Conservation (phyloP, 2,888 invertebrate species). For the Leucophenga maculata region DNA sequence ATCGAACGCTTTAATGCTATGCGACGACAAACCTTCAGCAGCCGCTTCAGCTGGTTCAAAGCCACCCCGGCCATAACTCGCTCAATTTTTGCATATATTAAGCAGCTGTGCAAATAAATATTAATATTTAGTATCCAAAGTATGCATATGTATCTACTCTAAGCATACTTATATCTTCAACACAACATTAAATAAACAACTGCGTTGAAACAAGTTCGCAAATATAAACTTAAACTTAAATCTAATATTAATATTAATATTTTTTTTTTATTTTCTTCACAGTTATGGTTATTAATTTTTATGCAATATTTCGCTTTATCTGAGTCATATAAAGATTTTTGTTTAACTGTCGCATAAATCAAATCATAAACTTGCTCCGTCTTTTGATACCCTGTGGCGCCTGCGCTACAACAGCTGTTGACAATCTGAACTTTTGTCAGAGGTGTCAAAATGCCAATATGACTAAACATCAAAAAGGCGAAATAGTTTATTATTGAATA, state of each 20-base stretch:
- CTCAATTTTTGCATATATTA: conserved; percentile 17
- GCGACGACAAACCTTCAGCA: conserved; percentile 7
- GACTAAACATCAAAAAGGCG: conserved; percentile 52
- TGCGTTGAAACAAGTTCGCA: too few relatives aligned
- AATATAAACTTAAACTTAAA: too few relatives aligned
- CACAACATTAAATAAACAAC: too few relatives aligned
- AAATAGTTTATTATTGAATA: conserved; percentile 2
- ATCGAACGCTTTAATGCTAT: not conserved
- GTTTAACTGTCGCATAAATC: not conserved
- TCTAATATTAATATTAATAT: too few relatives aligned
- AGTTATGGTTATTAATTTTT: not conserved
- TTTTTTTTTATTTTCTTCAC: too few relatives aligned
- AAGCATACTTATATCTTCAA: too few relatives aligned
- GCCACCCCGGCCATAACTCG: not conserved
- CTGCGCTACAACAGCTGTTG: too few relatives aligned
- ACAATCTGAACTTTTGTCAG: conserved; percentile 40
- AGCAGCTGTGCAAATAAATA: conserved; percentile 23
- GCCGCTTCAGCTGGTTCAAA: not conserved
- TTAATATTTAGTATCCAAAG: not conserved
- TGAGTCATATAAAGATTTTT: not conserved
- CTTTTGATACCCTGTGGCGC: not conserved
- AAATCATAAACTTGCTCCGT: not conserved
- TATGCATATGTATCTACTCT: too few relatives aligned
- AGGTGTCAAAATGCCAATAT: conserved; percentile 47
- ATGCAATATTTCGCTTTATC: not conserved